A percentile compares a stretch with the other conserved stretches of the same genome.
These are phyloP conservation scores for Streptopelia turtur DNA, from an alignment of 2,797 vertebrate genomes.

Conservation along the genomic window DNA sequence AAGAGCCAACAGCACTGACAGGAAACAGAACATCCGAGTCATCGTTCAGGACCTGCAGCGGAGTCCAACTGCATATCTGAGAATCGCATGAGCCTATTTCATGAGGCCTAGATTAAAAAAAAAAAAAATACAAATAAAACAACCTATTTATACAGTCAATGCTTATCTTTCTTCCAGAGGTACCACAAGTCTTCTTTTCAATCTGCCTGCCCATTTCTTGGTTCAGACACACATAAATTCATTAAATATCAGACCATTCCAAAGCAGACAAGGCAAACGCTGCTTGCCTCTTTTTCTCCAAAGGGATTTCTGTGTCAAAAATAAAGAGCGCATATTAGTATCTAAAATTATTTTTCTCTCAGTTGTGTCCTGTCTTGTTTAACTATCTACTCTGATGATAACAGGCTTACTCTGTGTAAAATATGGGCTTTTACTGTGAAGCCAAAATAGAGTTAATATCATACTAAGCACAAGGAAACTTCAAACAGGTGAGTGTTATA, in stretches of 20 bases:
- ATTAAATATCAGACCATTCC: not conserved
- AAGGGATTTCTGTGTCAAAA: not conserved
- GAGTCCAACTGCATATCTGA: conserved; percentile 86
- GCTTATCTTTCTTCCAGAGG: not conserved
- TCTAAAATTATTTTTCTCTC: not conserved
- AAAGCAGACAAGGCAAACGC: not conserved
- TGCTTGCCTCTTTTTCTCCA: not conserved
- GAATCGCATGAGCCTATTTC: conserved; percentile 83
- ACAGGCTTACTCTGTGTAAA: not conserved
- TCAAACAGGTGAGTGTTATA: not conserved
- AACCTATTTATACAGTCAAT: not conserved
- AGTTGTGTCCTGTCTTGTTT: not conserved
- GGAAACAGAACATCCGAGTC: conserved; percentile 89
- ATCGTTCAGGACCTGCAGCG: conserved; percentile 85
- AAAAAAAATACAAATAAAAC: not conserved
- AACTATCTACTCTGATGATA: not conserved
- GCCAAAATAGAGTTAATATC: not conserved
- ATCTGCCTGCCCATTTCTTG: not conserved
- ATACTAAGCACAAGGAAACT: not conserved
- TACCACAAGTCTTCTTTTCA: not conserved
- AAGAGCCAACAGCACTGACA: conserved; percentile 79
- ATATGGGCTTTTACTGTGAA: not conserved
- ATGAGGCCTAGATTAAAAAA: conserved; percentile 76
- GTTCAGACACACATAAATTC: not conserved
- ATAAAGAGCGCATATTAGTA: not conserved